Conservation (phyloP, 2,113 vertebrate genomes). For the Phalacrocorax aristotelis region DNA sequence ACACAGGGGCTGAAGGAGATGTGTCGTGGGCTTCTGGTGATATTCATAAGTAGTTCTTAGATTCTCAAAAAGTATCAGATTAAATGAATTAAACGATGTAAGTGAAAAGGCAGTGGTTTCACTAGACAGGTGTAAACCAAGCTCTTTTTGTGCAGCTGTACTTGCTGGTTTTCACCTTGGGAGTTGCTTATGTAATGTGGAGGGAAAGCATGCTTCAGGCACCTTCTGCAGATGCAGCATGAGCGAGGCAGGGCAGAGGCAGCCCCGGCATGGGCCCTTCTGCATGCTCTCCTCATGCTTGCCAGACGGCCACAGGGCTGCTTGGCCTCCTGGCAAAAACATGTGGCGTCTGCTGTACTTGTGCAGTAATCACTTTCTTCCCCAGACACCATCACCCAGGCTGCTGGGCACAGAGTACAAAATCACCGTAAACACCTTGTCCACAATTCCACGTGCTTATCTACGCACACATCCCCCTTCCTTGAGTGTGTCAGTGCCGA, state of each 20-base stretch:
- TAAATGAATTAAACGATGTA: not conserved
- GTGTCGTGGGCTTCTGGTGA: not conserved
- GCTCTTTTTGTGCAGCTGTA: not conserved
- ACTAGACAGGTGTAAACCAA: not conserved
- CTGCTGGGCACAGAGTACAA: not conserved
- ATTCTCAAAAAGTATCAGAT: not conserved
- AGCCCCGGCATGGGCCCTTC: not conserved
- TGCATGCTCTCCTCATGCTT: accelerated
- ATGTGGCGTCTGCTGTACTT: not conserved
- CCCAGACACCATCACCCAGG: not conserved
- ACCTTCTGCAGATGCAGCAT: not conserved
- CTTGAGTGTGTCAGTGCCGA: not conserved
- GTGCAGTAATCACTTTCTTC: not conserved
- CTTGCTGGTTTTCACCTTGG: not conserved
- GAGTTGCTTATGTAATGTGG: not conserved
- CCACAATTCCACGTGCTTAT: not conserved
- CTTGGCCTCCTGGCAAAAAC: not conserved
- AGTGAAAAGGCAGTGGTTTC: not conserved
- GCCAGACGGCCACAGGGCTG: accelerated
- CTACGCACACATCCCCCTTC: not conserved
- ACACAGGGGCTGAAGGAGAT: not conserved
- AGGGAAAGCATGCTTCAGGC: not conserved
- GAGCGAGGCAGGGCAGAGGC: not conserved
- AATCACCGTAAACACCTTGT: not conserved
- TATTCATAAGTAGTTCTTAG: not conserved